Evolutionary conservation across 2,888 invertebrate genomes (phyloP).

Genomic region (Hipparchia semele): DNA sequence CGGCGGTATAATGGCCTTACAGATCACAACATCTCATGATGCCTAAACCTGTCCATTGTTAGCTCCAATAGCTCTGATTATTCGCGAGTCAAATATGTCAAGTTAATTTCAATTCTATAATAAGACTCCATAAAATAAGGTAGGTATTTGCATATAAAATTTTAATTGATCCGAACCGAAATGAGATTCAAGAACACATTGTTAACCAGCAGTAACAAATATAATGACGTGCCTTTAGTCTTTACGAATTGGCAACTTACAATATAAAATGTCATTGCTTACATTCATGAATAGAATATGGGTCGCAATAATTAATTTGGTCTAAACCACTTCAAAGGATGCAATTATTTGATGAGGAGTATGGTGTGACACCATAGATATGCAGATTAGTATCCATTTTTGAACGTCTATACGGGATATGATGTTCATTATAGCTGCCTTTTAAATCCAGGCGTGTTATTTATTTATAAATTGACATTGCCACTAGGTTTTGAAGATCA

Average conservation of each 20-base stretch:
- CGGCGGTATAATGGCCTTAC: too few relatives aligned
- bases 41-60: not conserved
- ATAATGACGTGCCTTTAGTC: constrained; percentile 22
- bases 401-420: constrained; percentile 31
- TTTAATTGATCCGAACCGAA: constrained; percentile 17
- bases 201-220: not conserved
- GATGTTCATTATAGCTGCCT: constrained; percentile 19
- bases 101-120: constrained; percentile 5
- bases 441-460: constrained; percentile 24
- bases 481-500: constrained; percentile 14
- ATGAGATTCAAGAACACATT: constrained; percentile 3
- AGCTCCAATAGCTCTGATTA: too few relatives aligned
- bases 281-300: not conserved
- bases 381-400: constrained; percentile 38
- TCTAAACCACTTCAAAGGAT: not conserved
- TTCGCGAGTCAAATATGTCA: not conserved
- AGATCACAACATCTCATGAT: not conserved
- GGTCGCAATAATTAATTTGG: not conserved
- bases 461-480: constrained; percentile 9
- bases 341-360: constrained; percentile 9
- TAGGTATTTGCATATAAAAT: constrained; percentile 16
- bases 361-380: constrained; percentile 32
- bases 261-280: too few relatives aligned
- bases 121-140: constrained; percentile 1
- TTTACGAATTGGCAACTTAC: constrained; percentile 25